Evolutionary conservation across 2,888 invertebrate genomes (phyloP).

Genomic region (Scrobipalpa atriplicella): DNA sequence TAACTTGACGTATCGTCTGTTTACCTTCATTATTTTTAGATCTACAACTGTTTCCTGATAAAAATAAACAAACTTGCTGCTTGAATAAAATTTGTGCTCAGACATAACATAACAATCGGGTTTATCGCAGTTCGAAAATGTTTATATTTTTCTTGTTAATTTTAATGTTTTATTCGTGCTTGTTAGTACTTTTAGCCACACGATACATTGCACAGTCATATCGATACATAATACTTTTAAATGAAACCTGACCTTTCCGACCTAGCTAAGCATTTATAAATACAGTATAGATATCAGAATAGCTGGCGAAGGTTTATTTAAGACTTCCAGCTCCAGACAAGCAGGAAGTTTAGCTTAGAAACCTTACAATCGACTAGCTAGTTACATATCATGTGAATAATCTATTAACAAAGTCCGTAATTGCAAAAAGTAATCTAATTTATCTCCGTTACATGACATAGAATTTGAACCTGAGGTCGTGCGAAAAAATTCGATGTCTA

Average conservation of each 20-base stretch:
- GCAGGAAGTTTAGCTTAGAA: conserved; percentile 8
- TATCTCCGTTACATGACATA: conserved; percentile 53
- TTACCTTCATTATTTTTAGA: conserved; percentile 17
- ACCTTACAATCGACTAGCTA: conserved; percentile 7
- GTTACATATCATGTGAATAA: conserved; percentile 1
- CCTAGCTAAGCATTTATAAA: background rate
- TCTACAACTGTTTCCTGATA: conserved; percentile 1
- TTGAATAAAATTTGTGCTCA: background rate
- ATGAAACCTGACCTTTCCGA: background rate
- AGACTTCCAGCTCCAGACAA: conserved; percentile 10
- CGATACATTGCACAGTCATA: conserved; percentile 5
- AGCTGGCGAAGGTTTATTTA: background rate
- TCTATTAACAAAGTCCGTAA: conserved; percentile 23
- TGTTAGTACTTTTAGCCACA: background rate
- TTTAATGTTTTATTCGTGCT: background rate
- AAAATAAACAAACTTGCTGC: conserved; percentile 5
- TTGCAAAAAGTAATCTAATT: conserved; percentile 42
- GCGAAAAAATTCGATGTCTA: conserved; percentile 46
- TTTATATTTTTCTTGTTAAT: background rate
- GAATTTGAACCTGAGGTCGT: conserved; percentile 60
- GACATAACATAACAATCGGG: background rate
- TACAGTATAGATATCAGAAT: background rate
- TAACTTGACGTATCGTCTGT: conserved; percentile 28
- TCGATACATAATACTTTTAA: background rate
- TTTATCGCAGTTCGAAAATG: background rate